These are phyloP conservation scores for Ophion slaviceki DNA, from an alignment of 2,888 invertebrate genomes.

Conservation along the genomic window DNA sequence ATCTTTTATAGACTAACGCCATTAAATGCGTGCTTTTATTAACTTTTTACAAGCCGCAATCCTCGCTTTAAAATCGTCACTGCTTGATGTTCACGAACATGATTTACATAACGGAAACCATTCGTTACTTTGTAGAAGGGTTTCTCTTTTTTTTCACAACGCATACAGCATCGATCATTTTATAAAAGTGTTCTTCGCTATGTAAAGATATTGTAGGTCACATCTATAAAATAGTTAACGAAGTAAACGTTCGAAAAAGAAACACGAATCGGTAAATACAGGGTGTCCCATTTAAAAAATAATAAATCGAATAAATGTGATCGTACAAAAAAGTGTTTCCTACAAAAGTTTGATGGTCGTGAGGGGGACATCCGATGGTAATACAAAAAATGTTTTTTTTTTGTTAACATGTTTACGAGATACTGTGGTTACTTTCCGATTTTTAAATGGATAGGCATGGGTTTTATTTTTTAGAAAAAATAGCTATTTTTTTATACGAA, in stretches of 20 bases:
- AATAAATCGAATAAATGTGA: too few species aligned
- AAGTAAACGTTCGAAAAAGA: neutral
- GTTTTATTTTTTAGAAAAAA: too few species aligned
- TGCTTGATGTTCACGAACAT: neutral
- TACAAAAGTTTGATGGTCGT: too few species aligned
- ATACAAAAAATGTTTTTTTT: too few species aligned
- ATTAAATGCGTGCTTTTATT: constrained; percentile 32
- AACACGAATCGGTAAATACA: neutral
- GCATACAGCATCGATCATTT: neutral
- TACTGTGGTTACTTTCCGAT: too few species aligned
- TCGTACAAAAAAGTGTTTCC: too few species aligned
- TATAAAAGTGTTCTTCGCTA: neutral
- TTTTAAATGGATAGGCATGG: too few species aligned
- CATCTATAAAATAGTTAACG: neutral
- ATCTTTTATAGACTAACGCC: constrained; percentile 36
- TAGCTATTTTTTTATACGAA: too few species aligned
- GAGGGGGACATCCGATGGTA: too few species aligned
- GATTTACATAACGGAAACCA: neutral
- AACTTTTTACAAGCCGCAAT: constrained; percentile 52
- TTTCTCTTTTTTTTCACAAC: constrained; percentile 5
- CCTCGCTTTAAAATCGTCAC: constrained; percentile 3
- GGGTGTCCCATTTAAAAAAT: too few species aligned
- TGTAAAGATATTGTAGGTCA: neutral
- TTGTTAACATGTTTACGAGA: too few species aligned
- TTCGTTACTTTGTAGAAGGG: neutral